A percentile compares a stretch with the other conserved stretches of the same genome.
These are phyloP conservation scores for Paracanthobrama guichenoti DNA, from an alignment of 2,113 vertebrate genomes.

Conservation along the genomic window DNA sequence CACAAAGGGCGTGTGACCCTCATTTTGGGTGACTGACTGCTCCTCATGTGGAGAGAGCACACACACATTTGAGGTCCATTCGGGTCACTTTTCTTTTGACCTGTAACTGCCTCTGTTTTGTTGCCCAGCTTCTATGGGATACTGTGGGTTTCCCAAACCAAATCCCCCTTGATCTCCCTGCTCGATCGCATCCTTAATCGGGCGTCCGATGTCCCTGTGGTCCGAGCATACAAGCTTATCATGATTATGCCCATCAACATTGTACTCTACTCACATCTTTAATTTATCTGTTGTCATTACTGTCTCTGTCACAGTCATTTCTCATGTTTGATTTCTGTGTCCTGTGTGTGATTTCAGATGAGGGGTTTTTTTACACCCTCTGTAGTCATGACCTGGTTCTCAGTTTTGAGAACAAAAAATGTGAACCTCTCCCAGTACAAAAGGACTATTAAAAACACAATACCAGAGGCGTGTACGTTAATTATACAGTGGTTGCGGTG, in stretches of 20 bases:
- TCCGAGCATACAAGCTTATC: neutral
- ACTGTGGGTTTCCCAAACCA: neutral
- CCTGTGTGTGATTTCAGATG: slow-evolving; percentile 17
- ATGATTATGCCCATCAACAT: neutral
- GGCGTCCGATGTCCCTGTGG: neutral
- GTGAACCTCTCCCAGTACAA: slow-evolving; percentile 20
- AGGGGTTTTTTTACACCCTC: neutral
- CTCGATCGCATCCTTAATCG: neutral
- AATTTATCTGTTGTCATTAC: slow-evolving; percentile 13
- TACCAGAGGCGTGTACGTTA: neutral
- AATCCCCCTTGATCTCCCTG: neutral
- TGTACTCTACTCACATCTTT: slow-evolving; percentile 23
- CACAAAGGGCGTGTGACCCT: slow-evolving; percentile 27
- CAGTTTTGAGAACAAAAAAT: slow-evolving; percentile 7
- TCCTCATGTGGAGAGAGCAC: neutral
- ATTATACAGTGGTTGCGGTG: slow-evolving; percentile 37
- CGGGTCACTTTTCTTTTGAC: slow-evolving; percentile 3
- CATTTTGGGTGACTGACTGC: neutral
- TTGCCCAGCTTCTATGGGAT: slow-evolving; percentile 17
- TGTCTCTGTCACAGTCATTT: neutral
- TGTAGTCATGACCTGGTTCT: neutral
- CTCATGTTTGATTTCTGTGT: neutral
- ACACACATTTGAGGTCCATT: neutral
- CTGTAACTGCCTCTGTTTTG: slow-evolving; percentile 9
- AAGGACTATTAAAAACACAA: neutral